Evolutionary conservation across 1,140 invertebrate genomes (phyloP).

Genomic region (Meloidogyne exigua): DNA sequence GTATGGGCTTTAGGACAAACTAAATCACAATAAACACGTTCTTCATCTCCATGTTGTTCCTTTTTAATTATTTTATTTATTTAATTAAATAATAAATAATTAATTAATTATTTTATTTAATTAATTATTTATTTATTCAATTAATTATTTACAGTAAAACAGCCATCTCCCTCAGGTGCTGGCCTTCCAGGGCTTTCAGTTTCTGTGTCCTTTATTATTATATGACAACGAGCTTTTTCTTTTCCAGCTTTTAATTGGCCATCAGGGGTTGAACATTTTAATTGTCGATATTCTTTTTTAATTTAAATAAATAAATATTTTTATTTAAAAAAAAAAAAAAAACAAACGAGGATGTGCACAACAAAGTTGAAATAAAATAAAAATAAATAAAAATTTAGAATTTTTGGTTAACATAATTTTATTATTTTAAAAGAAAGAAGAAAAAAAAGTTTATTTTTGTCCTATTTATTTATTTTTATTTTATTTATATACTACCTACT

Average conservation of each 20-base stretch:
- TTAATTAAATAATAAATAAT: too few species aligned
- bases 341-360: background rate
- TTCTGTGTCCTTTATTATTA: constrained; percentile 61
- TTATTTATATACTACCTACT: background rate
- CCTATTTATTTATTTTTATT: background rate
- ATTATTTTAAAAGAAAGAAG: too few species aligned
- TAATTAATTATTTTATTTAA: too few species aligned
- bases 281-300: constrained; percentile 57
- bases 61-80: constrained; percentile 16
- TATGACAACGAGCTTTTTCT: constrained; percentile 55
- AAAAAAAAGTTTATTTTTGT: too few species aligned
- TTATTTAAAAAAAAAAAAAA: background rate
- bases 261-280: constrained; percentile 62
- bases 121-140: background rate
- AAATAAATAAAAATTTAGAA: constrained; percentile 2
- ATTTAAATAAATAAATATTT: background rate
- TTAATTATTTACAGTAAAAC: constrained; percentile 45
- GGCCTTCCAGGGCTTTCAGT: constrained; percentile 53
- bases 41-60: constrained; percentile 59
- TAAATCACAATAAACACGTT: constrained; percentile 61
- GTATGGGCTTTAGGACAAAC: constrained; percentile 63
- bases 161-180: constrained; percentile 62
- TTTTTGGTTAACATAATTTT: background rate
- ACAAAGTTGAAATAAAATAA: constrained; percentile 1
- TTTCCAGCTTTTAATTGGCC: constrained; percentile 53